Base-by-base conservation (phyloP, 2,113 vertebrate genomes). In the Telmatochromis brichardi region DNA sequence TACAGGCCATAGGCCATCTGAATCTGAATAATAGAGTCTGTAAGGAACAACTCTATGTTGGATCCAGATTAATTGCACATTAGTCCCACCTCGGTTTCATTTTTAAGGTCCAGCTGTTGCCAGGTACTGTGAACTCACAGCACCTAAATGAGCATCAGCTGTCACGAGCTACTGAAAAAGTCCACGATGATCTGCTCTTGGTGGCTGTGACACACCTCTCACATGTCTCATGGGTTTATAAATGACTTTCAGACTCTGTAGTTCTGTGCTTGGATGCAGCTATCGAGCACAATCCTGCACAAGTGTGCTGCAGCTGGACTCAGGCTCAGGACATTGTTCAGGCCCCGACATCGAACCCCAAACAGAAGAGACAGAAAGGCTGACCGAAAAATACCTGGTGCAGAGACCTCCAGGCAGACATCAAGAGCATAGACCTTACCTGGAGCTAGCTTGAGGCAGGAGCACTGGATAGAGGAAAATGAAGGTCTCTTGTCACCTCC, bases 261-360 rank as follows among this genome's bases (percentile, higher is more conserved):
- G 68, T 47, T 47, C 40, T 17, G 14, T 71, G n/a, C 35, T 71
- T 42, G 65, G 65, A 6, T 1, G 14, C 23, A 11, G 23, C 42
- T 17, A 47, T 26, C 0, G 14, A 47, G 42, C 21, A 28, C 14
- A 28, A 19, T 0, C 1, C 60, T 65, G 37, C 23, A 28, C 40
- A 19, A 9, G 1, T 1, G 23, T 73, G 14, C 40, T 47, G 4
- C 37, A 26, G 7, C 21, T 26, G 8, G 21, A 6, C 21, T 26
- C 37, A 8, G 63, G 63, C 54, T 57, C 54, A 9, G 14, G 26
- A 26, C 13, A 47, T 7, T 26, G 9, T 47, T 47, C 42, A 28
- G 71, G 14, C 71, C 14, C 42, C 0, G 15, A 28, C 23, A 28
- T 76, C 4, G 15, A 31, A 50, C 42, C 15, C 42, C 23, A 5